Evolutionary conservation across 1,140 invertebrate genomes (phyloP), one percentile per base, ranked within the genome.

Genomic region (Lasioglossum albipes): DNA sequence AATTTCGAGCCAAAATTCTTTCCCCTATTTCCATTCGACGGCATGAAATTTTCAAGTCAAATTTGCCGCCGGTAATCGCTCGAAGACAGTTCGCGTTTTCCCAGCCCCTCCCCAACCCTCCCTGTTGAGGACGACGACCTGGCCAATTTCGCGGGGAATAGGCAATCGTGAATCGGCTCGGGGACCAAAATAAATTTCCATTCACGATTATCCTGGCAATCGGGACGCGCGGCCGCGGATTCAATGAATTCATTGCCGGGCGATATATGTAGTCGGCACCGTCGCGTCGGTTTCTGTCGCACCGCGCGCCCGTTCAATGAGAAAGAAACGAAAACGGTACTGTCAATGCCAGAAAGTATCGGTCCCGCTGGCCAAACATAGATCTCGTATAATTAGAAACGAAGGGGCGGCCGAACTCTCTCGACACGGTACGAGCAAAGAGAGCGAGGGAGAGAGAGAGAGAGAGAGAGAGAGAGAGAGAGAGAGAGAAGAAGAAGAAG

Each of bases 381-480:
- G 91, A 89, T 83, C 87, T 83, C 68, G 83, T 93, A 91, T 92
- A 91, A 93, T 93, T 91, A 93, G 90, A 89, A 81, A 65, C 84
- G 78, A 82, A 84, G 87, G 73, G 81, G 62, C 80, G 81, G 69
- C 42, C 67, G 66, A 82, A 76, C 52, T 54, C 67, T 77, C 67
- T 77, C 75, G 42, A 12, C 69, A 64, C 76, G 76, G 83, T 76
- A 86, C 74, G 59, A 74, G 74, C 61, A 54, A 31, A 72, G 65
- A 54, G 16, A 18, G 16, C 2, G 52, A 20, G 16, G 0, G 52
- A 6, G 2, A 20, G 52, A 7, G 16, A 20, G 52, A 18, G 52
- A 18, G 52, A 54, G 18, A 20, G 16, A 18, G 52, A n/a, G 52
- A 20, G 16, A 0, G 52, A 6, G 2, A 20, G 52, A 7, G 16